Evolutionary conservation across 2,888 invertebrate species (phyloP), one percentile per base, ranked within the genome.

Genomic region (Dasypogon diadema): DNA sequence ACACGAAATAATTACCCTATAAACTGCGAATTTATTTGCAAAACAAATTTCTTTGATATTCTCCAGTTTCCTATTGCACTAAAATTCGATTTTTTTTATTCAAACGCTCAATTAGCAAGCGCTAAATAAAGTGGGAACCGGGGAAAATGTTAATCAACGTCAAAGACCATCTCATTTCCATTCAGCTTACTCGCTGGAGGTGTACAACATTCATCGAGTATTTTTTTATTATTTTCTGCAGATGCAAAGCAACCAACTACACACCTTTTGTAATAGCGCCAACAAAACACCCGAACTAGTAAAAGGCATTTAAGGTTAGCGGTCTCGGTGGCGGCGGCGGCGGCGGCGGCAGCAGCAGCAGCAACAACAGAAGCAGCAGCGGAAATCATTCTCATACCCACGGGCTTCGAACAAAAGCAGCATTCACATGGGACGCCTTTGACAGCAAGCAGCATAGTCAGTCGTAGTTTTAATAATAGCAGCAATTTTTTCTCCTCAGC

Each of bases 111-210:
- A 60, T 60, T 60, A 60, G 37, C 60, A 42, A 42, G 12, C 12
- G 12, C 5, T 10, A 42, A 42, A 42, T 12, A 42, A 42, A 42
- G 2, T 12, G n/a, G 12, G 0, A 6, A 6, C 16, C 12, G 12
- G 60, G 21, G 37, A 60, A 60, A 60, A 60, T 60, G 60, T 42
- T 60, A 60, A 60, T 60, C 60, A 60, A 16, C 60, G 37, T 60
- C 60, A 60, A 37, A 60, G 37, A 34, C 16, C 37, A 60, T 58
- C 58, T 60, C 60, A 60, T 60, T 60, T 60, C 34, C 37, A 60
- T 60, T 37, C 34, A 8, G 21, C 16, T 51, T 8, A 18, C 16
- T n/a, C n/a, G n/a, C n/a, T n/a, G n/a, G n/a, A n/a, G 16, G 51
- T 51, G 8, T 51, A 21, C 21, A 21, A 18, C 21, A n/a, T n/a